phyloP scores from a whole-genome alignment of 1,140 invertebrate species.

The Mya arenaria region DNA sequence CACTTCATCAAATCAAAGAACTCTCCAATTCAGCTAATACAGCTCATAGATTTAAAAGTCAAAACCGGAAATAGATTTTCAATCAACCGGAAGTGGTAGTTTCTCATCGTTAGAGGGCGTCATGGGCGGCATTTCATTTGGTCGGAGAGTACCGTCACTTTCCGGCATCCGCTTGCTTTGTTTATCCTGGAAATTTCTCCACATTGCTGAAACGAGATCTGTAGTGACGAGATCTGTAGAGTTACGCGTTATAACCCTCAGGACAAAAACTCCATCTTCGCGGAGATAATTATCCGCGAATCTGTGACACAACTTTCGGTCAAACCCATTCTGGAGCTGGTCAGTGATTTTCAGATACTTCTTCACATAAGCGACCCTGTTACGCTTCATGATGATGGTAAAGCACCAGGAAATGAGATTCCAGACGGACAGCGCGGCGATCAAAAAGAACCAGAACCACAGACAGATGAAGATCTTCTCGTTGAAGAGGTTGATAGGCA shows the following conservation, averaged over 20 bases:
- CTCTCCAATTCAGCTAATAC: too few species aligned
- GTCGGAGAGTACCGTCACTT: conserved; percentile 32
- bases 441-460: conserved; percentile 73
- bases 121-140: conserved; percentile 24
- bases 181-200: conserved; percentile 71
- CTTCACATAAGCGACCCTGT: conserved; percentile 68
- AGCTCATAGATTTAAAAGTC: too few species aligned
- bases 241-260: conserved; percentile 77
- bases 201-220: conserved; percentile 76
- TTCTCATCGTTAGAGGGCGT: conserved; percentile 19
- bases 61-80: too few species aligned
- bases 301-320: conserved; percentile 64
- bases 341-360: conserved; percentile 65
- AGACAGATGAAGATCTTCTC: conserved; percentile 81
- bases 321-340: conserved; percentile 54
- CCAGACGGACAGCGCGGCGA: conserved; percentile 51
- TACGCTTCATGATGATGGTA: conserved; percentile 55
- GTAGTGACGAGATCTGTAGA: conserved; percentile 77
- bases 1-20: too few species aligned
- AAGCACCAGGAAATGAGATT: conserved; percentile 63
- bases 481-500: conserved; percentile 83
- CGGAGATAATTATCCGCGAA: conserved; percentile 75
- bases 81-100: conserved; percentile 32
- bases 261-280: conserved; percentile 76
- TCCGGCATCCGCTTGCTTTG: conserved; percentile 37